Evolutionary conservation across 2,888 invertebrate genomes (phyloP).

Genomic region (Pristionchus japonicus): DNA sequence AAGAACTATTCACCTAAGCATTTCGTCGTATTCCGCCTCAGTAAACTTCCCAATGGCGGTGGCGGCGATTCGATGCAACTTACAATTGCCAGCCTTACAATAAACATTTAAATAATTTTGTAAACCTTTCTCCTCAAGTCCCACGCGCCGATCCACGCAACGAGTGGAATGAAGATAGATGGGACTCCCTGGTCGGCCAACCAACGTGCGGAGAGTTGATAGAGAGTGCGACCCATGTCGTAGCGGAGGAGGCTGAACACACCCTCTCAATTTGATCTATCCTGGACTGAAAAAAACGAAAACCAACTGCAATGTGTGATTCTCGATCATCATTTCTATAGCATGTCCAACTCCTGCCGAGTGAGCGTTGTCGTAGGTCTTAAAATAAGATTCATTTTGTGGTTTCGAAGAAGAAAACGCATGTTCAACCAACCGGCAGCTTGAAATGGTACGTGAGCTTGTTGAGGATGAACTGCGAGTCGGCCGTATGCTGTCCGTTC

Average conservation of each 20-base stretch:
- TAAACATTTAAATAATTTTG: no score
- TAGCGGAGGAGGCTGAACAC: not conserved
- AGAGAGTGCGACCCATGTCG: not conserved
- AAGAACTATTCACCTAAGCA: not conserved
- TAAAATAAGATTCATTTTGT: not conserved
- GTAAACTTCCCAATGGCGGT: not conserved
- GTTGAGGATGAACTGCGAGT: constrained; percentile 61
- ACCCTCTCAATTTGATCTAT: no score
- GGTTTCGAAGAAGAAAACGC: no score
- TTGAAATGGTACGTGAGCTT: constrained; percentile 47
- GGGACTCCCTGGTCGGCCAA: not conserved
- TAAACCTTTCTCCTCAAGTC: not conserved
- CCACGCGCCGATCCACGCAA: not conserved
- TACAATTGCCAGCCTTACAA: not conserved
- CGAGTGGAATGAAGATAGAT: not conserved
- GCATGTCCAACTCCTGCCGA: not conserved
- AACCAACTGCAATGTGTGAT: not conserved
- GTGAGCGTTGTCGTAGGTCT: not conserved
- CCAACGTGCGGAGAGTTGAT: not conserved
- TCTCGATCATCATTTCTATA: not conserved
- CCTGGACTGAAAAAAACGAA: no score
- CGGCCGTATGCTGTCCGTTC: constrained; percentile 61
- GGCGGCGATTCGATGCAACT: not conserved
- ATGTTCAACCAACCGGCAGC: not conserved
- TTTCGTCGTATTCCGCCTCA: not conserved